These are phyloP conservation scores for Lordiphosa stackelbergi DNA, from an alignment of 1,140 invertebrate species.

Conservation along the genomic window DNA sequence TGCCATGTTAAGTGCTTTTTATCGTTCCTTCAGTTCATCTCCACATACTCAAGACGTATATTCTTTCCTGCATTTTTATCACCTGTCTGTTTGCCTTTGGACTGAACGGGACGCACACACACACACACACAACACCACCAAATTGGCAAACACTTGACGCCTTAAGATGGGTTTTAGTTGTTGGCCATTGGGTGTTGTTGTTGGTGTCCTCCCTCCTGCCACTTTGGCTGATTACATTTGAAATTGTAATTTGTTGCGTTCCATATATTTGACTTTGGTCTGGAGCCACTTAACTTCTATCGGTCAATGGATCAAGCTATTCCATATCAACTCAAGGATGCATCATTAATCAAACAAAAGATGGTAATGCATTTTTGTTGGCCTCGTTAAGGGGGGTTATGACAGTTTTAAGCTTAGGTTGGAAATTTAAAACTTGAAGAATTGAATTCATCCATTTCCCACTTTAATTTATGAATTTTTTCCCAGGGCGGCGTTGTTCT, in stretches of 20 bases:
- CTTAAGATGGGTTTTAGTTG: constrained; percentile 16
- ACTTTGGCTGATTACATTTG: constrained; percentile 77
- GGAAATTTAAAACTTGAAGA: too few relatives aligned
- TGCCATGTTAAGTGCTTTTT: constrained; percentile 73
- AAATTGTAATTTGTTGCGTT: constrained; percentile 76
- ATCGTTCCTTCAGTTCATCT: constrained; percentile 67
- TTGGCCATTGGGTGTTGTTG: background rate
- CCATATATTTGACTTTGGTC: constrained; percentile 41
- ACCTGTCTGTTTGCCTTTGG: constrained; percentile 65
- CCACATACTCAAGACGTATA: constrained; percentile 46
- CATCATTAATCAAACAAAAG: constrained; percentile 49
- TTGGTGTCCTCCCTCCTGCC: constrained; percentile 65
- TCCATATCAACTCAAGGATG: constrained; percentile 33
- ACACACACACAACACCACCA: constrained; percentile 25
- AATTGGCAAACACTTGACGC: constrained; percentile 10
- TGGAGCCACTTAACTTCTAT: constrained; percentile 38
- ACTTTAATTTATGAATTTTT: background rate
- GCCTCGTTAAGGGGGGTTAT: too few relatives aligned
- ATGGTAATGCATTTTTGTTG: background rate
- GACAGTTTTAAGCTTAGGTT: too few relatives aligned
- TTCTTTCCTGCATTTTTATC: constrained; percentile 60
- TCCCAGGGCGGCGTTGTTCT: constrained; percentile 93
- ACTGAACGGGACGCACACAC: constrained; percentile 28
- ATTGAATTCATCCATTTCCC: too few relatives aligned
- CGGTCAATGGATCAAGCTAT: constrained; percentile 69